Conservation (phyloP, 1,140 invertebrate genomes). For the Tetragnatha versicolor region DNA sequence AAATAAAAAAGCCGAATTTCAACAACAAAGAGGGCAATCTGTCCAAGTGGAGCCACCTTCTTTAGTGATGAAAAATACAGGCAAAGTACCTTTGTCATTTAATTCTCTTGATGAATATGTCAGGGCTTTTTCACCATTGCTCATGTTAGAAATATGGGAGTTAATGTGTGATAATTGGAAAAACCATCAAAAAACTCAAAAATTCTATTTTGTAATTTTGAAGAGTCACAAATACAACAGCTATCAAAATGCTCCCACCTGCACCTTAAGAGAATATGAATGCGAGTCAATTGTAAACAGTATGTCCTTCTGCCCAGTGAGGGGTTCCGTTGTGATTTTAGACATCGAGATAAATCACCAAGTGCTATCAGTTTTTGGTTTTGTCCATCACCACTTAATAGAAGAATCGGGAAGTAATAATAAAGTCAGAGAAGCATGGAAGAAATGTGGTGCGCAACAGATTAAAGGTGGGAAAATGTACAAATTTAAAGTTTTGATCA, state of each 20-base stretch:
- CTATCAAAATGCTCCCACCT: no score
- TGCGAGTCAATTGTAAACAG: slow-evolving; percentile 61
- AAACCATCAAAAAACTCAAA: slow-evolving; percentile 1
- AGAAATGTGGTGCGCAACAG: neutral
- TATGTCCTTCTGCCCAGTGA: neutral
- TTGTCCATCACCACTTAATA: neutral
- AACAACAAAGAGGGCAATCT: no score
- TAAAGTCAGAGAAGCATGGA: neutral
- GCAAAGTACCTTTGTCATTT: slow-evolving; percentile 9
- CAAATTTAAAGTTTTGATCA: slow-evolving; percentile 6
- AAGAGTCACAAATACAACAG: neutral
- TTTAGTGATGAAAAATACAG: neutral
- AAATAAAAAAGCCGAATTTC: no score
- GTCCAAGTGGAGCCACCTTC: slow-evolving; percentile 23
- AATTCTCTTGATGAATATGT: slow-evolving; percentile 6
- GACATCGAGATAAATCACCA: neutral
- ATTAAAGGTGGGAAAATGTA: neutral
- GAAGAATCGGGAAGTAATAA: neutral
- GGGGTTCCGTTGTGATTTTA: slow-evolving; percentile 28
- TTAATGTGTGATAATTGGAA: neutral
- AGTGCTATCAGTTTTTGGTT: neutral
- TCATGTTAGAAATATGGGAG: slow-evolving; percentile 44
- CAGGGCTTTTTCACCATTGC: neutral
- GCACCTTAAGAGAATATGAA: slow-evolving; percentile 52
- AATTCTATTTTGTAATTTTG: slow-evolving; percentile 29